These are phyloP conservation scores for Chymomyza amoena DNA, from an alignment of 2,888 invertebrate species.

Conservation along the genomic window DNA sequence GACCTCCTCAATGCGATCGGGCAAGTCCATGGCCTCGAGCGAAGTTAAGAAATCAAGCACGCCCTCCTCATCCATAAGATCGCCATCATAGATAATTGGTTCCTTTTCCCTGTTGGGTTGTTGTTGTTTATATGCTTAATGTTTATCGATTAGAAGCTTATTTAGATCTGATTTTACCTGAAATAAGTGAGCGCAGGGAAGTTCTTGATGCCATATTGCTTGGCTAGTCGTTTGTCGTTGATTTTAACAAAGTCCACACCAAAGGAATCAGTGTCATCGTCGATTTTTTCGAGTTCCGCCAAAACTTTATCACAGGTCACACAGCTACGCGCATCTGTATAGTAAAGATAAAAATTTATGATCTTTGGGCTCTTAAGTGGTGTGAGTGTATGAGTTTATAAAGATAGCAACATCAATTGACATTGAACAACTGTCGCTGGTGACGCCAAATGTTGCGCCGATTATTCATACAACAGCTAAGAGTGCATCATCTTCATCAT, in stretches of 20 bases:
- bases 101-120: conserved; percentile 88
- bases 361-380: not conserved
- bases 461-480: conserved; percentile 58
- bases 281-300: conserved; percentile 95
- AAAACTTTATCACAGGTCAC: conserved; percentile 94
- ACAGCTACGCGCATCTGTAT: conserved; percentile 92
- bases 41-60: conserved; percentile 96
- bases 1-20: conserved; percentile 96
- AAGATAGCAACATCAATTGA: conserved; percentile 64
- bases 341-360: conserved; percentile 9
- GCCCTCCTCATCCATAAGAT: conserved; percentile 96
- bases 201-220: conserved; percentile 96
- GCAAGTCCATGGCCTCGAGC: conserved; percentile 95
- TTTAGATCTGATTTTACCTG: conserved; percentile 74
- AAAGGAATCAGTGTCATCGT: conserved; percentile 96
- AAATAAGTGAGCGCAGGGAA: conserved; percentile 98
- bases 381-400: conserved; percentile 19
- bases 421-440: conserved; percentile 61
- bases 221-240: conserved; percentile 96
- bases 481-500: conserved; percentile 21
- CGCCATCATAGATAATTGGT: conserved; percentile 97
- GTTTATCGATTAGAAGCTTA: not conserved
- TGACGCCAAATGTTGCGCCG: conserved; percentile 64
- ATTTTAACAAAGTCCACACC: conserved; percentile 97
- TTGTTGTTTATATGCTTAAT: not conserved